These are phyloP conservation scores for Epicampocera succincta DNA, from an alignment of 2,888 invertebrate genomes.

Conservation along the genomic window DNA sequence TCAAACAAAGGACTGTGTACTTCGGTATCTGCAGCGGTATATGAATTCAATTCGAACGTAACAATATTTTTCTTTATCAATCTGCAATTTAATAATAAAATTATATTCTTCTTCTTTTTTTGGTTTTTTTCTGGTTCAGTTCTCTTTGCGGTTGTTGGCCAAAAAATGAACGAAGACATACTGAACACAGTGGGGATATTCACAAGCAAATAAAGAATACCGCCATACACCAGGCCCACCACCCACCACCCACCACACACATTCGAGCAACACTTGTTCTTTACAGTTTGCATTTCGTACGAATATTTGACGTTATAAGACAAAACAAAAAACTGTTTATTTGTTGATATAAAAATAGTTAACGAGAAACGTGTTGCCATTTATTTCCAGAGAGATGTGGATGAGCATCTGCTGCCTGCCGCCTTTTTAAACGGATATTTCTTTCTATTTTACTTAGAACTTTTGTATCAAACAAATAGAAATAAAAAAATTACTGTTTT, in stretches of 20 bases:
- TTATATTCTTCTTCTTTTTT: slow-evolving; percentile 29
- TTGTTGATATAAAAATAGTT: slow-evolving; percentile 28
- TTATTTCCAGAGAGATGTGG: too few species aligned
- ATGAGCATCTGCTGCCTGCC: too few species aligned
- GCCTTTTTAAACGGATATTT: too few species aligned
- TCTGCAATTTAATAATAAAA: slow-evolving; percentile 50
- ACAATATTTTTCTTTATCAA: slow-evolving; percentile 53
- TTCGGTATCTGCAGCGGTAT: slow-evolving; percentile 41
- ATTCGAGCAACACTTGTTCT: not conserved
- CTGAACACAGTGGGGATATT: not conserved
- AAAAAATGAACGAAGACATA: slow-evolving; percentile 17
- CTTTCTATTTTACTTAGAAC: too few species aligned
- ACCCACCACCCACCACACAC: slow-evolving; percentile 1
- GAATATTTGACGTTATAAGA: slow-evolving; percentile 41
- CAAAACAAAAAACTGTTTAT: slow-evolving; percentile 27
- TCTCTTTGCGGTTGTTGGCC: slow-evolving; percentile 25
- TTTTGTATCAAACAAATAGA: too few species aligned
- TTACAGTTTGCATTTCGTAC: slow-evolving; percentile 33
- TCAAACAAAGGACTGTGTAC: slow-evolving; percentile 40
- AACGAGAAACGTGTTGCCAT: slow-evolving; percentile 10
- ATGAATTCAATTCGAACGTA: slow-evolving; percentile 44
- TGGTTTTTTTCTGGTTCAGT: too few species aligned
- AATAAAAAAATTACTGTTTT: too few species aligned
- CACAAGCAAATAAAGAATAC: slow-evolving; percentile 15
- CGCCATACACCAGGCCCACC: not conserved